These are phyloP conservation scores for Chrysogorgia sp. DNA, from an alignment of 92 coral and sea anemone genomes.

Conservation along the genomic window DNA sequence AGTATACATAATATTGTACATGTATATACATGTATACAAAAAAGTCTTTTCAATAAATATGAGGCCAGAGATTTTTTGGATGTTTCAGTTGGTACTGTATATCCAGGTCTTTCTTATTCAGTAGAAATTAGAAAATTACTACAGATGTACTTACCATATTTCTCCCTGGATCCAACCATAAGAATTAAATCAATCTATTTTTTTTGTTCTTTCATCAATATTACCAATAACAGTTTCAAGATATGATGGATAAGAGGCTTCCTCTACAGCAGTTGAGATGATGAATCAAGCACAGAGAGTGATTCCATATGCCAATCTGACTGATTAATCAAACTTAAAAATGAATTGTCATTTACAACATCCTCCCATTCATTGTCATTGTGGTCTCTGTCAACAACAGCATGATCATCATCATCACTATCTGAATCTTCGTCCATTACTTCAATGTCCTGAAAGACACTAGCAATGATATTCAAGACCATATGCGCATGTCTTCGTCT, in stretches of 20 bases:
- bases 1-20: no score
- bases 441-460: constrained; percentile 25
- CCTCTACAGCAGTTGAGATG: not conserved
- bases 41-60: no score
- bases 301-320: constrained; percentile 25
- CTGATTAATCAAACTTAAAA: constrained; percentile 9
- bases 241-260: not conserved
- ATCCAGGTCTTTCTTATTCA: no score
- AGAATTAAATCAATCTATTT: no score
- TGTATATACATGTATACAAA: no score
- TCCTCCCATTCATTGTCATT: not conserved
- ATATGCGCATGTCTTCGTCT: constrained; percentile 49
- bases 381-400: not conserved
- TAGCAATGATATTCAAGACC: constrained; percentile 10
- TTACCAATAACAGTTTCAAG: not conserved
- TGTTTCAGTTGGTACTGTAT: no score
- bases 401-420: constrained; percentile 2
- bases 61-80: no score
- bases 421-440: constrained; percentile 26
- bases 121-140: no score
- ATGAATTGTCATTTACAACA: constrained; percentile 4
- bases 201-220: no score
- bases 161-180: not conserved
- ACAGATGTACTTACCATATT: not conserved
- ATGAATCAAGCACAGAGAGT: constrained; percentile 12